Evolutionary conservation across 2,797 vertebrate genomes (phyloP), one percentile per base, ranked within the genome.

Genomic region (Balearica regulorum): DNA sequence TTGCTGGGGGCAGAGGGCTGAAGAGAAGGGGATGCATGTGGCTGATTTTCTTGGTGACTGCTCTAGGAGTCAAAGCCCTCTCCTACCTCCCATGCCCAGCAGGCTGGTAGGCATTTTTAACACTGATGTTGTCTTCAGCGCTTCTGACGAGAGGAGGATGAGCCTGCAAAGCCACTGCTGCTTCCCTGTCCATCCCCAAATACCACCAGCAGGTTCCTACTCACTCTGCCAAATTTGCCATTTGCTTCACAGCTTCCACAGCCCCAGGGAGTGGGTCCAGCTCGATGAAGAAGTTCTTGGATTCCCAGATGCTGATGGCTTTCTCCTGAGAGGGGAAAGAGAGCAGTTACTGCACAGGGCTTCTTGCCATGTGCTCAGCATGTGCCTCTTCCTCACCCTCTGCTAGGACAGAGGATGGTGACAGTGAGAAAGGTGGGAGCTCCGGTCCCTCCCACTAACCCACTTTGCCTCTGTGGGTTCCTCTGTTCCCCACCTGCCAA

Each of bases 301-400:
- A 99, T 95, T 99, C 98, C 99, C 99, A 99, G 96, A 99, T 99
- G 97, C 99, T 99, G 80, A 98, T 99, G 77, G 99, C 99, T 97
- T 99, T 99, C 65, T 98, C 99, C 99, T 99, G 92, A 13, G 96
- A 72, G 75, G 19, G 15, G 64, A 91, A 87, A 96, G 21, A 83
- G 31, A 71, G 53, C 6, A 3, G 35, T 97, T 89, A 97, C 8
- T 49, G 64, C 48, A 66, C 15, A 26, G 24, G 46, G 35, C n/a
- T 72, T 61, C 61, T 75, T 31, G 53, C 24, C 76, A 39, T 39
- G 39, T 39, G 11, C 39, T 39, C 5, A 13, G 39, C 39, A 39
- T 0, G 2, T 61, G 22, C 17, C 1, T 75, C 51, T 46, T 57
- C 60, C 15, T 37, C 31, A 54, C 6, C 37, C 33, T 72, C 61